Percentiles rank a stretch among this genome's conserved stretches.
Conservation (phyloP, 2,113 vertebrate genomes). For the Notechis scutatus region DNA sequence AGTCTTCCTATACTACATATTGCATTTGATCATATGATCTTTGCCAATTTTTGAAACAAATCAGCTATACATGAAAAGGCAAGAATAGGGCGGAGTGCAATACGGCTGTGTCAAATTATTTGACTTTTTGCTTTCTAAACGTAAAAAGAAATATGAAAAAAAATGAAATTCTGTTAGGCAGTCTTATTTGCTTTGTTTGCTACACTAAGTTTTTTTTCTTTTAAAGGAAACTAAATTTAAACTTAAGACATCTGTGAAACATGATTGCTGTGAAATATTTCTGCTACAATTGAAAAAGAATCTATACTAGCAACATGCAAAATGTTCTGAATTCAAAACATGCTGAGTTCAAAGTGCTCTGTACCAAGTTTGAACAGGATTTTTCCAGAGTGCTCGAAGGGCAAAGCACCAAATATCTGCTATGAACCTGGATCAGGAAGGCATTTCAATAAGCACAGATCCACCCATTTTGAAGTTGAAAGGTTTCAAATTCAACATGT, state of each 20-base stretch:
- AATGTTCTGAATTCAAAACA: background rate
- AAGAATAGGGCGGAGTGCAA: conserved; percentile 43
- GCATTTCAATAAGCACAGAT: background rate
- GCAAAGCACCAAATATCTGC: background rate
- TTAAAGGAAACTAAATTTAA: conserved; percentile 30
- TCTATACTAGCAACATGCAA: background rate
- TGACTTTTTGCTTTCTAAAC: background rate
- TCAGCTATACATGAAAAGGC: conserved; percentile 20
- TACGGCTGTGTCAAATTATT: conserved; percentile 43
- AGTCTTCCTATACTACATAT: background rate
- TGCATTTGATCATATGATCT: background rate
- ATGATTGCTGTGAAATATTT: conserved; percentile 11
- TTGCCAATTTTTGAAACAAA: background rate
- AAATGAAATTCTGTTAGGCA: conserved; percentile 52
- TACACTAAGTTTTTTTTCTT: background rate
- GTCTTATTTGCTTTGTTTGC: conserved; percentile 17
- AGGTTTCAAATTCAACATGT: background rate
- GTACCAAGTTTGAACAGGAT: background rate
- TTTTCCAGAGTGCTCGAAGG: background rate
- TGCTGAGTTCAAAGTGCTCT: background rate
- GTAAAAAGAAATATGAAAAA: background rate
- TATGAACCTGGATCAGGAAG: background rate
- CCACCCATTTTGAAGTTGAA: background rate
- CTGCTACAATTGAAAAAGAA: conserved; percentile 18
- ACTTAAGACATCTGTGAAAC: conserved; percentile 11